These are phyloP conservation scores for Actenoides hombroni DNA, from an alignment of 2,113 vertebrate genomes.

Conservation along the genomic window DNA sequence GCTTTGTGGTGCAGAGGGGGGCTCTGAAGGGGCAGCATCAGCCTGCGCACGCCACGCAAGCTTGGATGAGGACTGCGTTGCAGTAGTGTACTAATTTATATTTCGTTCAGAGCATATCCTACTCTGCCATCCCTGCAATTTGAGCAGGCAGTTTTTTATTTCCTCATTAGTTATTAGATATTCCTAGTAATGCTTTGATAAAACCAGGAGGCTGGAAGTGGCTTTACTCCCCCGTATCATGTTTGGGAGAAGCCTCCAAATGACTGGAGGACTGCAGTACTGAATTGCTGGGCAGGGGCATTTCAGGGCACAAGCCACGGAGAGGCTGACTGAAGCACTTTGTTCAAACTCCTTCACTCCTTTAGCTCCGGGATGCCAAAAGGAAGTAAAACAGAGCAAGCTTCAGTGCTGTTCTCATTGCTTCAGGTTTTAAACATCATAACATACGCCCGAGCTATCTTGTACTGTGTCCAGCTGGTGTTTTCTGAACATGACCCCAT, in stretches of 20 bases:
- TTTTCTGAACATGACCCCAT: background rate
- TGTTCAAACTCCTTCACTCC: background rate
- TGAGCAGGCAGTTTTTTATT: background rate
- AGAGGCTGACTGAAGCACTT: constrained; percentile 30
- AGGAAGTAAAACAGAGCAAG: constrained; percentile 10
- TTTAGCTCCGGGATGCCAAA: constrained; percentile 12
- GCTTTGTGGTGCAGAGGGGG: background rate
- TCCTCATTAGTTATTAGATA: background rate
- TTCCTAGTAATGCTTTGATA: background rate
- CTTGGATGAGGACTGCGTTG: background rate
- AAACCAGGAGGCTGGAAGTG: background rate
- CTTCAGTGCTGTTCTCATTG: background rate
- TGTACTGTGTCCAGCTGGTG: background rate
- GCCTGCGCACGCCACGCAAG: background rate
- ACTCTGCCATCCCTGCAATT: background rate
- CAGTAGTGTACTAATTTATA: background rate
- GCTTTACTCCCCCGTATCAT: background rate
- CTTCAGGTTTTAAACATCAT: background rate
- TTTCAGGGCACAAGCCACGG: constrained; percentile 24
- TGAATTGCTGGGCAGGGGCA: background rate
- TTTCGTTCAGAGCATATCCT: background rate
- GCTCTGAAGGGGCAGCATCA: background rate
- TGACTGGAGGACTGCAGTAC: background rate
- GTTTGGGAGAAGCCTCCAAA: background rate
- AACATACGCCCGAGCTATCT: background rate